Percentiles rank a stretch among this genome's conserved stretches.
Evolutionary conservation across 2,888 invertebrate genomes (phyloP).

Genomic region (Trachelus iudaicus): DNA sequence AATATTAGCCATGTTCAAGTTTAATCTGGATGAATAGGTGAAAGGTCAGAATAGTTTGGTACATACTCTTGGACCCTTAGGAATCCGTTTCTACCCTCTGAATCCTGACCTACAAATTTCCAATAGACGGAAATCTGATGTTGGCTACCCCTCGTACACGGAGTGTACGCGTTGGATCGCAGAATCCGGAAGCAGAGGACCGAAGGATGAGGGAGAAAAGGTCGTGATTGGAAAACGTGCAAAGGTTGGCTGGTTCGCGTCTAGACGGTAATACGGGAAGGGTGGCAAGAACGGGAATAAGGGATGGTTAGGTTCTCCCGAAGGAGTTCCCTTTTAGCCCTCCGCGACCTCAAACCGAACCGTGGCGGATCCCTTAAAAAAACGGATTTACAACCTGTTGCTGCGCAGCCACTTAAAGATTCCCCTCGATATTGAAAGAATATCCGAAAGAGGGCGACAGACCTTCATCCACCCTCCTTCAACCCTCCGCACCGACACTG

Average conservation of each 20-base stretch:
- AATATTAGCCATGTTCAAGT: background rate
- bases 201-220: conserved; percentile 35
- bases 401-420: conserved; percentile 64
- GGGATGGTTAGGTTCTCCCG: conserved; percentile 44
- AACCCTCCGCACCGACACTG: conserved; percentile 19
- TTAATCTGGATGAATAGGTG: background rate
- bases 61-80: background rate
- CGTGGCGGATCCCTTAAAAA: conserved; percentile 57
- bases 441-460: conserved; percentile 56
- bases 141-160: conserved; percentile 16
- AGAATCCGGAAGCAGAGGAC: conserved; percentile 10
- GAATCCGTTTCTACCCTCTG: background rate
- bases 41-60: background rate
- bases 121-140: conserved; percentile 38
- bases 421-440: conserved; percentile 67
- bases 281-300: conserved; percentile 32
- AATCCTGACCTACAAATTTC: conserved; percentile 27
- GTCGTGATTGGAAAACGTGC: conserved; percentile 61
- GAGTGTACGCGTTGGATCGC: conserved; percentile 1
- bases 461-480: conserved; percentile 25
- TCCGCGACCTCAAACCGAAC: conserved; percentile 61
- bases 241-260: conserved; percentile 52
- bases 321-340: conserved; percentile 58
- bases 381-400: conserved; percentile 66
- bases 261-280: conserved; percentile 41